Evolutionary conservation across 2,797 vertebrate species (phyloP), one percentile per base, ranked within the genome.

Genomic region (Sardinella longiceps): DNA sequence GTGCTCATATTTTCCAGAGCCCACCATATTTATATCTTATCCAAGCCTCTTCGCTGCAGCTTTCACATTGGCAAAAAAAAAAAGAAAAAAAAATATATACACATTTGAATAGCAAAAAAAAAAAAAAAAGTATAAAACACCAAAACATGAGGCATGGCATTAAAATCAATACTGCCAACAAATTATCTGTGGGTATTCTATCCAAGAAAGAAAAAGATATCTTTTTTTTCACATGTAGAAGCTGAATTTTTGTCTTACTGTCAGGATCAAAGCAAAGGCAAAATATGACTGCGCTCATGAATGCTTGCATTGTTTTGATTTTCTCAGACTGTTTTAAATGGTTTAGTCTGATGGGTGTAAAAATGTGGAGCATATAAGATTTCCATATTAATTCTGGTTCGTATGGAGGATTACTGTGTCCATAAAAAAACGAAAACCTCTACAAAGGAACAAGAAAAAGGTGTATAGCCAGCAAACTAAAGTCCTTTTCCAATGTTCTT

Each of bases 201-300:
- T 20, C 18, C 46, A 48, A 48, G 46, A 39, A 37, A 74, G 11
- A 77, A 77, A 23, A 20, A 30, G 66, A 33, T 74, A 74, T 74
- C 66, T 70, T 15, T 18, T 74, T 74, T 74, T 28, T 30, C 30
- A 74, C 30, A 77, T 23, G 23, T 4, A 20, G 37, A 39, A 77
- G 11, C 70, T 77, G 70, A 39, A 77, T 39, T 39, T 7, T 20
- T 77, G 37, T 39, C 15, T 77, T 43, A 20, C 37, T 77, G 70
- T 77, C 15, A 9, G 70, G 33, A 77, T 77, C 70, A 77, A 77
- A 77, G 70, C 37, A 43, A 77, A 7, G 15, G 70, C 70, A 77
- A 77, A 43, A 77, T 77, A 20, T 39, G 37, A 23, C 33, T 77
- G 18, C 14, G 33, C 33, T 74, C 30, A 39, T 74, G 66, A 39